phyloP scores from a whole-genome alignment of 2,113 vertebrate species.

The Cyprinodon brontotheroides region DNA sequence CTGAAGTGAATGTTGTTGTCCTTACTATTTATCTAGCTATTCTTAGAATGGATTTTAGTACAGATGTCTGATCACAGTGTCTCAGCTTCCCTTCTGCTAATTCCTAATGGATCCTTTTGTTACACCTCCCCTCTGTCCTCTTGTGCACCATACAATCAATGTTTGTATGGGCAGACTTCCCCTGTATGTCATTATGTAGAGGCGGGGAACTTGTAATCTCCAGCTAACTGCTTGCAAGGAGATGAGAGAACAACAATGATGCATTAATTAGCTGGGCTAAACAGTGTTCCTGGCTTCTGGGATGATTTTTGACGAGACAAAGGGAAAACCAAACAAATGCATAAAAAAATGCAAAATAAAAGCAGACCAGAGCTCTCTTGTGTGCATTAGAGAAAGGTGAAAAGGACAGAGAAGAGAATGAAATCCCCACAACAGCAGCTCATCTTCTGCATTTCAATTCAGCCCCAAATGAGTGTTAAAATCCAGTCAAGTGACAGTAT shows the following conservation, averaged over 20 bases:
- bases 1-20: background rate
- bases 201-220: slow-evolving; percentile 72
- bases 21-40: background rate
- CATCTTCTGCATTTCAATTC: slow-evolving; percentile 21
- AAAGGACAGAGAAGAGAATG: slow-evolving; percentile 27
- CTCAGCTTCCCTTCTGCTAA: slow-evolving; percentile 10
- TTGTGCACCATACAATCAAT: slow-evolving; percentile 41
- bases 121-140: slow-evolving; percentile 9
- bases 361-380: slow-evolving; percentile 9
- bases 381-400: slow-evolving; percentile 13
- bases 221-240: slow-evolving; percentile 62
- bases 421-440: slow-evolving; percentile 1
- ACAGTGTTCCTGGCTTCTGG: slow-evolving; percentile 55
- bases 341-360: slow-evolving; percentile 8
- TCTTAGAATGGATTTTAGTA: background rate
- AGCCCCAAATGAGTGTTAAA: slow-evolving; percentile 12
- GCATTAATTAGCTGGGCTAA: slow-evolving; percentile 70
- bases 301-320: slow-evolving; percentile 44
- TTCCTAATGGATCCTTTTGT: slow-evolving; percentile 26
- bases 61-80: slow-evolving; percentile 8
- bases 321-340: slow-evolving; percentile 9
- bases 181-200: slow-evolving; percentile 55
- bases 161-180: slow-evolving; percentile 49
- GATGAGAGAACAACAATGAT: slow-evolving; percentile 68
- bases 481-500: background rate